Percentiles rank a stretch among this genome's conserved stretches.
These are phyloP conservation scores for Epinotia nisella DNA, from an alignment of 2,888 invertebrate species.

Conservation along the genomic window DNA sequence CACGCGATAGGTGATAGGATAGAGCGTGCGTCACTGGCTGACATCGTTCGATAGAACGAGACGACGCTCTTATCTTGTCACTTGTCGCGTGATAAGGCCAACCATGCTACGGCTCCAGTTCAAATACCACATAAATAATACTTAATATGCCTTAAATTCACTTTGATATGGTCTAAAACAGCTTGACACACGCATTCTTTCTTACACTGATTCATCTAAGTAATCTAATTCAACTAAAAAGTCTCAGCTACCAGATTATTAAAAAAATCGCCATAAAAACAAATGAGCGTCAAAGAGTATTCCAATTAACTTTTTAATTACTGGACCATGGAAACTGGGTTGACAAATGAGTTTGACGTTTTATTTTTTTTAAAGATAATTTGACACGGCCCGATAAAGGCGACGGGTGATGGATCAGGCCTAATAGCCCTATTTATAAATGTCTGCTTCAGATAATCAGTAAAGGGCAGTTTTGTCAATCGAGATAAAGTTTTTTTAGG, in stretches of 20 bases:
- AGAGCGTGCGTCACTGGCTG: no score
- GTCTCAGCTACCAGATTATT: conserved; percentile 14
- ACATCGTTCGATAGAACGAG: no score
- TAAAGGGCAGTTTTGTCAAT: conserved; percentile 48
- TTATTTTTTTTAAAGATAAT: conserved; percentile 53
- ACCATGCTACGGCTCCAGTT: no score
- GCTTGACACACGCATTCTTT: neutral
- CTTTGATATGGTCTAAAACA: neutral
- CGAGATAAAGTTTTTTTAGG: conserved; percentile 39
- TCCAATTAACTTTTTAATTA: conserved; percentile 68
- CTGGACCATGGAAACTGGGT: conserved; percentile 57
- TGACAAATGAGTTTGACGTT: conserved; percentile 62
- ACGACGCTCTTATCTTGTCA: no score
- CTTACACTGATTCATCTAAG: neutral
- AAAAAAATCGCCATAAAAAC: conserved; percentile 46
- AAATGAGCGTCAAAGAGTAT: conserved; percentile 50
- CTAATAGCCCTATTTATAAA: conserved; percentile 70
- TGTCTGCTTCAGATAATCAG: conserved; percentile 58
- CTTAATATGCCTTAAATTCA: neutral
- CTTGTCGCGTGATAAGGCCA: no score
- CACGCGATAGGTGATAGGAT: no score
- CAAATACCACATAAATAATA: no score
- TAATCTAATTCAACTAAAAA: neutral
- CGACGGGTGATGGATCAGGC: conserved; percentile 61
- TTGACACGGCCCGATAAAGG: conserved; percentile 60